Base-by-base conservation (phyloP, 2,797 vertebrate genomes). In the Fundulus diaphanus region DNA sequence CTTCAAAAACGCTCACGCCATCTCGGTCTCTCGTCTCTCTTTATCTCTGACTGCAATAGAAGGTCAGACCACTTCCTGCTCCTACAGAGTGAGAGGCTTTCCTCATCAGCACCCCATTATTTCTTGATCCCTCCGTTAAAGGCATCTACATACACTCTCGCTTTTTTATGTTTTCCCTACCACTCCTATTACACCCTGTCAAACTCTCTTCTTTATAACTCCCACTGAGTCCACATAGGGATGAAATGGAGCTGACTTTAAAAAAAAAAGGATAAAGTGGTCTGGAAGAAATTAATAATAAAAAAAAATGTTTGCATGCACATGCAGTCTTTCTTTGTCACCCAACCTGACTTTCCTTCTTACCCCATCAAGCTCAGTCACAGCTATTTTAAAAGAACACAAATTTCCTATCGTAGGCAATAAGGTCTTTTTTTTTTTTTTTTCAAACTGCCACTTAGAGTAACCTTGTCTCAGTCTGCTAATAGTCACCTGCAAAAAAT, bases 281-380 rank as follows among this genome's bases (percentile, higher is more conserved):
- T 74, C 57, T 83, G 73, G 61, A 74, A 80, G 72, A 79, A 74
- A 85, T 67, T 52, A 82, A 63, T 24, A 9, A n/a, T n/a, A n/a
- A n/a, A n/a, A 61, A 57, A 57, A 89, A 90, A 92, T 87, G 90
- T 90, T 83, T 69, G 82, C 93, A 93, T 93, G 92, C 92, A 92
- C 93, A 94, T 93, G 92, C 92, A 92, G 84, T 85, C 80, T 88
- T 78, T 90, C 87, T 87, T 81, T 72, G 79, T 90, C 82, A 82
- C 83, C 78, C 66, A 42, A 82, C 80, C 85, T 84, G 79, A 81
- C 76, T 82, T 83, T 18, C n/a, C 73, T 81, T 82, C 33, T 48
- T 67, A 78, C 74, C 73, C 73, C 70, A 56, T 77, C 69, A 20
- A 74, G 27, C 59, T 75, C 65, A 27, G 42, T 51, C 73, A 73